A percentile compares a stretch with the other conserved stretches of the same genome.
Evolutionary conservation across 2,113 vertebrate species (phyloP).

Genomic region (Zapus hudsonius): DNA sequence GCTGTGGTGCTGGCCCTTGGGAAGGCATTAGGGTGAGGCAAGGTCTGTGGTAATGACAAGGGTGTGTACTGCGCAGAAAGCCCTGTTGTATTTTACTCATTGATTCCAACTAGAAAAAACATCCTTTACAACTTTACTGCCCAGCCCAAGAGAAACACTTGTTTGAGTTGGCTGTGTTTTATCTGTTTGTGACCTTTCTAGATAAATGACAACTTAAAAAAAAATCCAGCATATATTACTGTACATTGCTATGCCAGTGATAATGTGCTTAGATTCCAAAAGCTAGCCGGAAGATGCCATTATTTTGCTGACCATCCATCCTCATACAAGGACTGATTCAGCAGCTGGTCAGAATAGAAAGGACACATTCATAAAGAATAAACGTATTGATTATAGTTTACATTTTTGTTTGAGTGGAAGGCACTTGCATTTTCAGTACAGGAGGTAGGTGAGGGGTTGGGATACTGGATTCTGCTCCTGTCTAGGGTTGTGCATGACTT

Average conservation of each 20-base stretch:
- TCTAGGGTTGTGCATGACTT: neutral
- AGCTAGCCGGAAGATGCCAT: slow-evolving; percentile 61
- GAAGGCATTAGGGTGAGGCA: neutral
- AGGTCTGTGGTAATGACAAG: neutral
- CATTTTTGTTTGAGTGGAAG: neutral
- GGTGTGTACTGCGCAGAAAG: neutral
- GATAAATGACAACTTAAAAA: slow-evolving; percentile 14
- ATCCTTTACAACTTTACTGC: neutral
- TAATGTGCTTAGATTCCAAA: slow-evolving; percentile 56
- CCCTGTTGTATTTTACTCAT: neutral
- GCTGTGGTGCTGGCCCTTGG: neutral
- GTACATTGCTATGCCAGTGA: slow-evolving; percentile 33
- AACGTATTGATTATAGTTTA: slow-evolving; percentile 65
- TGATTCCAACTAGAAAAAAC: neutral
- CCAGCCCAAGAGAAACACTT: neutral
- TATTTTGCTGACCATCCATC: slow-evolving; percentile 64
- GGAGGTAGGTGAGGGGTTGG: slow-evolving; percentile 13
- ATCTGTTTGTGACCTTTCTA: slow-evolving; percentile 27
- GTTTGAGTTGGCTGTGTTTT: neutral
- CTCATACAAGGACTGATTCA: slow-evolving; percentile 64
- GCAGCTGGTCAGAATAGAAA: slow-evolving; percentile 70
- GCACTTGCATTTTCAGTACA: slow-evolving; percentile 30
- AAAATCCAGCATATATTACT: neutral
- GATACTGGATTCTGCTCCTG: neutral
- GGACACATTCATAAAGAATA: slow-evolving; percentile 48